phyloP scores from a whole-genome alignment of 1,140 invertebrate genomes.

The Caerostris darwini region DNA sequence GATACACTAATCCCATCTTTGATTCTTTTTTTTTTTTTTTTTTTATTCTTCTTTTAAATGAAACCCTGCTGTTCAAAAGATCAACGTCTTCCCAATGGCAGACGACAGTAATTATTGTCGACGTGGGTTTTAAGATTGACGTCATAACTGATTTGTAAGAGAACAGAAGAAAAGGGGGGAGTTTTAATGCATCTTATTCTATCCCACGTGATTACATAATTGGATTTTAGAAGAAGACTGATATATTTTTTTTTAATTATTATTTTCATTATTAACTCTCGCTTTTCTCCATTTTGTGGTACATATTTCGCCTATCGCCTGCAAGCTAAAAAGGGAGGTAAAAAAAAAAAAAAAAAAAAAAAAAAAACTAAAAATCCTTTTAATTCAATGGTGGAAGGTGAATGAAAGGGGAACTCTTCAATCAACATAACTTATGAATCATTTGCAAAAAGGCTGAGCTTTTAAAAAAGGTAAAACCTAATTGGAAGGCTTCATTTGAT shows the following conservation, averaged over 20 bases:
- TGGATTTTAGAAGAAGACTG: slow-evolving; percentile 35
- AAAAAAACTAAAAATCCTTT: not conserved
- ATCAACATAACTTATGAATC: slow-evolving; percentile 65
- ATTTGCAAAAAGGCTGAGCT: not conserved
- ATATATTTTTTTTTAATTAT: not conserved
- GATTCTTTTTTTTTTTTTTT: not conserved
- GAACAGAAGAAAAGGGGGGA: not conserved
- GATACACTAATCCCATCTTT: slow-evolving; percentile 7
- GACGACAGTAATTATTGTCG: slow-evolving; percentile 58
- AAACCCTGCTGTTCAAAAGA: slow-evolving; percentile 40
- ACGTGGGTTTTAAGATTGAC: slow-evolving; percentile 50
- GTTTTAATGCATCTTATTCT: slow-evolving; percentile 48
- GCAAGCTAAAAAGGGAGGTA: not conserved
- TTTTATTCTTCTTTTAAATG: slow-evolving; percentile 12
- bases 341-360: too few species aligned
- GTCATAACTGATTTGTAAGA: slow-evolving; percentile 35
- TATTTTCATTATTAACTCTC: slow-evolving; percentile 12
- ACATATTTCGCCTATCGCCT: not conserved
- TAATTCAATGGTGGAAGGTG: not conserved
- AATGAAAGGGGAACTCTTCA: slow-evolving; percentile 41
- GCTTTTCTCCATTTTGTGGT: not conserved
- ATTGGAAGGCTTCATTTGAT: slow-evolving; percentile 16
- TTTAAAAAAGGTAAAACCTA: not conserved
- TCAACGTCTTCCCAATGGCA: slow-evolving; percentile 54
- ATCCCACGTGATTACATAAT: slow-evolving; percentile 72